Evolutionary conservation across 2,797 vertebrate genomes (phyloP).

Genomic region (Prionace glauca): DNA sequence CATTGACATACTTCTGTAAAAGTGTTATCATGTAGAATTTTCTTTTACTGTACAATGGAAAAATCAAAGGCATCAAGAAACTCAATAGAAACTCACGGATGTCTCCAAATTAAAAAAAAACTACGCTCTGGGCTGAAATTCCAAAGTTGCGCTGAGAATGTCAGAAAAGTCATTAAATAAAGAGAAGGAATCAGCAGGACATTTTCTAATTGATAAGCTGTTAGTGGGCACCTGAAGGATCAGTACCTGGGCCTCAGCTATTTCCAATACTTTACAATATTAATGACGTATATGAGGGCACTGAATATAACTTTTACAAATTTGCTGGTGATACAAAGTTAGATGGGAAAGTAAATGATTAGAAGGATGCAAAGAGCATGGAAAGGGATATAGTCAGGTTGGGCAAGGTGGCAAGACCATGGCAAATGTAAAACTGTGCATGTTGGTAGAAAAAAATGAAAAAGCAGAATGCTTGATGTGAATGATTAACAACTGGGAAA

Average conservation of each 20-base stretch:
- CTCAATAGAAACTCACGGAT: background rate
- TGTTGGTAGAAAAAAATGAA: background rate
- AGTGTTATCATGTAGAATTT: background rate
- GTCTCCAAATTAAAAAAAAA: background rate
- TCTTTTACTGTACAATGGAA: background rate
- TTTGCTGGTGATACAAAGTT: background rate
- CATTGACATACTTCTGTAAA: background rate
- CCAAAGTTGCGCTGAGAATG: background rate
- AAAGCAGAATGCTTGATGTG: background rate
- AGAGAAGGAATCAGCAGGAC: background rate
- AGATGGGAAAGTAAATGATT: background rate
- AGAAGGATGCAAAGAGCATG: background rate
- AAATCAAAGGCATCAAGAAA: background rate
- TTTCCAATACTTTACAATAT: background rate
- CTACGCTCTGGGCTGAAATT: background rate
- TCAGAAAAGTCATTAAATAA: background rate
- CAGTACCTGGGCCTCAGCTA: background rate
- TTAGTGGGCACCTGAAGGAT: background rate
- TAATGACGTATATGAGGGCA: background rate
- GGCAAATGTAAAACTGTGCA: background rate
- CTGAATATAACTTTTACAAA: background rate
- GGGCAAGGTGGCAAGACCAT: background rate
- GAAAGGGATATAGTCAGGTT: background rate
- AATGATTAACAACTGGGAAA: too few relatives aligned
- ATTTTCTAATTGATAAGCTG: background rate